Conservation (phyloP, 2,888 invertebrate genomes). For the Eupithecia vulgata region DNA sequence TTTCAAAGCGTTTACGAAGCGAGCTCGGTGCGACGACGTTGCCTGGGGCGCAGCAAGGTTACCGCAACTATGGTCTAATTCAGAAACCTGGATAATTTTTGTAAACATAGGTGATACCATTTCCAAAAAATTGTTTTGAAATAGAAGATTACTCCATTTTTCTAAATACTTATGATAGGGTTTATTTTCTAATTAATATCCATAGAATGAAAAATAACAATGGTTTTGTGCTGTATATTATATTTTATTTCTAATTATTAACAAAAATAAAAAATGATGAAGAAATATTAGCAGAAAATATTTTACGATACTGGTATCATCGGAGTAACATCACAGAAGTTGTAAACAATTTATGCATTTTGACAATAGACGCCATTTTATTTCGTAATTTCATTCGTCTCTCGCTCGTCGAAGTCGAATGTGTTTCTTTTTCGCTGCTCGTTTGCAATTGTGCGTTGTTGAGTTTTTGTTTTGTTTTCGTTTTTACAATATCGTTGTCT, state of each 20-base stretch:
- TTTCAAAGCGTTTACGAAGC: too few relatives aligned
- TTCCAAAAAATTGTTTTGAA: neutral
- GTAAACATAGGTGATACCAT: too few relatives aligned
- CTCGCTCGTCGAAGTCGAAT: constrained; percentile 11
- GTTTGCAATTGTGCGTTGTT: too few relatives aligned
- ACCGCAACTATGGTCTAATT: too few relatives aligned
- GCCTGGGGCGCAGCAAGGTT: too few relatives aligned
- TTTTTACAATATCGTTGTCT: too few relatives aligned
- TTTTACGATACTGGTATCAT: neutral
- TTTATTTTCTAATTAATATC: constrained; percentile 5
- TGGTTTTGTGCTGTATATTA: neutral
- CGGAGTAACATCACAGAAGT: neutral
- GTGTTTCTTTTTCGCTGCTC: constrained; percentile 6
- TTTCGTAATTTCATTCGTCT: constrained; percentile 8
- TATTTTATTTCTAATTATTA: constrained; percentile 4
- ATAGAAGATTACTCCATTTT: neutral
- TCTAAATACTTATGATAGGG: neutral
- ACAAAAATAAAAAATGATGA: constrained; percentile 12
- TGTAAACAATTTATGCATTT: neutral
- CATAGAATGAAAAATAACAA: neutral
- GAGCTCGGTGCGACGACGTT: too few relatives aligned
- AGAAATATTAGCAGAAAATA: constrained; percentile 12
- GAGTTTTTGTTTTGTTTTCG: too few relatives aligned
- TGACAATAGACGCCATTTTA: neutral
- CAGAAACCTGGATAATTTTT: too few relatives aligned